Evolutionary conservation across 2,797 vertebrate genomes (phyloP).

Genomic region (Zenarchopterus dispar): DNA sequence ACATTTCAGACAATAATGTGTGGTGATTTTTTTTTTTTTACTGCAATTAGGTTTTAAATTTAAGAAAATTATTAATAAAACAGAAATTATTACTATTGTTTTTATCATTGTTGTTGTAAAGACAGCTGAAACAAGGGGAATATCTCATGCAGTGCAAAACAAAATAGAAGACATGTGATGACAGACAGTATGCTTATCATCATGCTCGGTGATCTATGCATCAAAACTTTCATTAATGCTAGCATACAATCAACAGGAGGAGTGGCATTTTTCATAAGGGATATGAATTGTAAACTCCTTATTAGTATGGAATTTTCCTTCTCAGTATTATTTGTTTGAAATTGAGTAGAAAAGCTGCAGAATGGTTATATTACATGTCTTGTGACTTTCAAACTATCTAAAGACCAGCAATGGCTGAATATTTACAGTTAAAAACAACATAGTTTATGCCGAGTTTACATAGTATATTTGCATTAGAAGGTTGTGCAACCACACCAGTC

Average conservation of each 20-base stretch:
- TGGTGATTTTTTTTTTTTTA: conserved; percentile 24
- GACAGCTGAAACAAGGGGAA: conserved; percentile 23
- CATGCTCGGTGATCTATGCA: background rate
- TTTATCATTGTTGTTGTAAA: no score
- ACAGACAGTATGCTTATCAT: conserved; percentile 12
- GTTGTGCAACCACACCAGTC: no score
- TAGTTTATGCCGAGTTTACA: no score
- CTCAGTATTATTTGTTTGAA: background rate
- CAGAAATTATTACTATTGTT: conserved; percentile 8
- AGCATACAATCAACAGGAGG: conserved; percentile 2
- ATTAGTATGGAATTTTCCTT: background rate
- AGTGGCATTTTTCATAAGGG: background rate
- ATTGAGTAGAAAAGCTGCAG: no score
- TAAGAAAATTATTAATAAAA: conserved; percentile 31
- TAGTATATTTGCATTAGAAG: no score
- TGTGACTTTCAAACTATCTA: no score
- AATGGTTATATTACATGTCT: no score
- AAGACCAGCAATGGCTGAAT: no score
- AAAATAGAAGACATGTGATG: conserved; percentile 21
- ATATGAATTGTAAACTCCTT: background rate
- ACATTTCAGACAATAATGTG: conserved; percentile 41
- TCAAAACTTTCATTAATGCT: conserved; percentile 9
- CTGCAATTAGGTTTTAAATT: conserved; percentile 33
- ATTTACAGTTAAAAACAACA: no score
- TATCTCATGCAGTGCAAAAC: conserved; percentile 22